These are phyloP conservation scores for Drosophila dunni DNA, from an alignment of 1,140 invertebrate species.

Conservation along the genomic window DNA sequence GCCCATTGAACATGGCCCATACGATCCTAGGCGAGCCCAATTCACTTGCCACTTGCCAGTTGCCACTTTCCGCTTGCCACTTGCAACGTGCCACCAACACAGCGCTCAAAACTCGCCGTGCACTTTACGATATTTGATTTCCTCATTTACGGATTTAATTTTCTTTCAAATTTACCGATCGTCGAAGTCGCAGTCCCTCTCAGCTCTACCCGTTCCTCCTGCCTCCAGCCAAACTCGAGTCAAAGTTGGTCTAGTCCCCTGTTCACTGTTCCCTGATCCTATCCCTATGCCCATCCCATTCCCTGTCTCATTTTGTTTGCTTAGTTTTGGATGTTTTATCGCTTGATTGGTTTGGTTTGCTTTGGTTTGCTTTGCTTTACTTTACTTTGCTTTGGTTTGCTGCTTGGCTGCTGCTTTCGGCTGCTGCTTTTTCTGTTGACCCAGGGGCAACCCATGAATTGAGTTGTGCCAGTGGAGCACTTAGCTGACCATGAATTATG, in stretches of 20 bases:
- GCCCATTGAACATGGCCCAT: constrained; percentile 47
- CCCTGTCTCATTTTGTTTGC: constrained; percentile 63
- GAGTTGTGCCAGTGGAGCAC: constrained; percentile 50
- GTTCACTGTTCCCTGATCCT: constrained; percentile 2
- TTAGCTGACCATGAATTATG: constrained; percentile 32
- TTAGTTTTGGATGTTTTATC: constrained; percentile 81
- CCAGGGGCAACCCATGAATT: constrained; percentile 62
- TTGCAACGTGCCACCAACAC: constrained; percentile 71
- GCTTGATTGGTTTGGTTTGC: constrained; percentile 64
- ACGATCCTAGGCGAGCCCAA: constrained; percentile 38
- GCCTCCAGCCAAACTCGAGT: constrained; percentile 19
- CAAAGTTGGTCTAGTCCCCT: constrained; percentile 36
- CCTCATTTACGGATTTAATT: constrained; percentile 83
- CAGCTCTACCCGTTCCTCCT: constrained; percentile 56
- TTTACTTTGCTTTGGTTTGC: constrained; percentile 59
- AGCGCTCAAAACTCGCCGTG: constrained; percentile 56
- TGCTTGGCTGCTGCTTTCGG: constrained; percentile 43
- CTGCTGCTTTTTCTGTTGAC: constrained; percentile 51
- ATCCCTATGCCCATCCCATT: not conserved
- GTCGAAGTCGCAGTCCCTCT: constrained; percentile 1
- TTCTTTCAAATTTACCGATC: constrained; percentile 81
- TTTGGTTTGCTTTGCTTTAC: constrained; percentile 15
- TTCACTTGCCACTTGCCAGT: constrained; percentile 53
- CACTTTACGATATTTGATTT: constrained; percentile 83
- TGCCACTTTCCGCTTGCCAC: constrained; percentile 17